A percentile compares a stretch with the other conserved stretches of the same genome.
Evolutionary conservation across 2,113 vertebrate species (phyloP).

Genomic region (Aptenodytes forsteri): DNA sequence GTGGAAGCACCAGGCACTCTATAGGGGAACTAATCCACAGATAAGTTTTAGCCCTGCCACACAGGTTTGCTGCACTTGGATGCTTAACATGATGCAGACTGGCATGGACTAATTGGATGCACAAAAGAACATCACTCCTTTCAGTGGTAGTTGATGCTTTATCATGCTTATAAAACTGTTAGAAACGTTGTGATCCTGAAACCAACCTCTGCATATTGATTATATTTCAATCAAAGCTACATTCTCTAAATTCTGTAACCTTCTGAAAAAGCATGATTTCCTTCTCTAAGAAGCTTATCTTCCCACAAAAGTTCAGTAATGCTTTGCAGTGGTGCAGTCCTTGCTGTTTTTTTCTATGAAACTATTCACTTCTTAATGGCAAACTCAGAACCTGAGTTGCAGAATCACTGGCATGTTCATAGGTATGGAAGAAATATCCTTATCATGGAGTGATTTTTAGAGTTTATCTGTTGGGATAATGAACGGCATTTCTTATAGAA

Average conservation of each 20-base stretch:
- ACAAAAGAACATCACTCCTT: background rate
- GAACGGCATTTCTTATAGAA: background rate
- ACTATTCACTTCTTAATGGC: background rate
- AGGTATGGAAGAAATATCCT: background rate
- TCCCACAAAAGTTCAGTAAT: background rate
- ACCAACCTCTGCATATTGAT: background rate
- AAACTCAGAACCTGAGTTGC: background rate
- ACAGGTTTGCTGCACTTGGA: background rate
- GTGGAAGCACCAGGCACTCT: background rate
- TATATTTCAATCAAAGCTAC: background rate
- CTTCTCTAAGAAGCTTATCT: background rate
- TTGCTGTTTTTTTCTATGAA: background rate
- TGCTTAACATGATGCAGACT: background rate
- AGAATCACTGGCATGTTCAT: background rate
- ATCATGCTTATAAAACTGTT: background rate
- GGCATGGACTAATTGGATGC: background rate
- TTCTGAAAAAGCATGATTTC: background rate
- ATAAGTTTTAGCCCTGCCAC: background rate
- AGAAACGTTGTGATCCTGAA: background rate
- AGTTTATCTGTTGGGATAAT: background rate
- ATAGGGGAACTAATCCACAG: background rate
- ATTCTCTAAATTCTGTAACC: background rate
- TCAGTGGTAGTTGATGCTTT: background rate
- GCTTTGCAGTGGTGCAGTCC: background rate
- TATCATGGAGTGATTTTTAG: background rate